Evolutionary conservation across 2,888 invertebrate species (phyloP).

Genomic region (Onthophagus sagittarius): DNA sequence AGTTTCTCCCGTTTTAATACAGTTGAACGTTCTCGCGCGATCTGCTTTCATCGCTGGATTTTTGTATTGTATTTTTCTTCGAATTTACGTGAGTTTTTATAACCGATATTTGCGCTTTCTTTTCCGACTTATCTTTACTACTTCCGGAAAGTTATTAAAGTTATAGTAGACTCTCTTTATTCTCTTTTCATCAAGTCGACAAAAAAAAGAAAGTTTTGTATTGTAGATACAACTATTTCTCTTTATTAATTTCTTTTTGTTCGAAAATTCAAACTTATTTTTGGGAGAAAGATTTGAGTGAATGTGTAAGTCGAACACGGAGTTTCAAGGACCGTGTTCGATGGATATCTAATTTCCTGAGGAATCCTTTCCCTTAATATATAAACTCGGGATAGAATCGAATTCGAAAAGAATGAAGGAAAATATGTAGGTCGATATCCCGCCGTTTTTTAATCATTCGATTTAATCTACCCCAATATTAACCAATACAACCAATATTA

Average conservation of each 20-base stretch:
- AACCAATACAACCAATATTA: too few species aligned
- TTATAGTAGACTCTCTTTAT: not conserved
- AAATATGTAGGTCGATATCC: not conserved
- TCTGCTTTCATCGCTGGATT: not conserved
- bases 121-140: not conserved
- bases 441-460: not conserved
- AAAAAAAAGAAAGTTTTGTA: not conserved
- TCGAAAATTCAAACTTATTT: too few species aligned
- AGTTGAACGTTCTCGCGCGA: not conserved
- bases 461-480: not conserved
- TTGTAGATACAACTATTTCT: not conserved
- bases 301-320: too few species aligned
- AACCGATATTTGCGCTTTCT: not conserved
- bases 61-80: not conserved
- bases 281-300: too few species aligned
- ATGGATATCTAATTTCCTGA: not conserved
- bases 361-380: not conserved
- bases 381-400: not conserved
- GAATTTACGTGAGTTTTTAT: not conserved
- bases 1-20: not conserved
- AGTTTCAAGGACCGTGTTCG: too few species aligned
- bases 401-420: not conserved
- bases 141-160: not conserved
- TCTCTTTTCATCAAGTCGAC: not conserved
- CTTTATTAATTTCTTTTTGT: too few species aligned